A percentile compares a stretch with the other conserved stretches of the same genome.
These are phyloP conservation scores for Alcedo quadribrachys DNA, from an alignment of 2,797 vertebrate genomes.

Conservation along the genomic window DNA sequence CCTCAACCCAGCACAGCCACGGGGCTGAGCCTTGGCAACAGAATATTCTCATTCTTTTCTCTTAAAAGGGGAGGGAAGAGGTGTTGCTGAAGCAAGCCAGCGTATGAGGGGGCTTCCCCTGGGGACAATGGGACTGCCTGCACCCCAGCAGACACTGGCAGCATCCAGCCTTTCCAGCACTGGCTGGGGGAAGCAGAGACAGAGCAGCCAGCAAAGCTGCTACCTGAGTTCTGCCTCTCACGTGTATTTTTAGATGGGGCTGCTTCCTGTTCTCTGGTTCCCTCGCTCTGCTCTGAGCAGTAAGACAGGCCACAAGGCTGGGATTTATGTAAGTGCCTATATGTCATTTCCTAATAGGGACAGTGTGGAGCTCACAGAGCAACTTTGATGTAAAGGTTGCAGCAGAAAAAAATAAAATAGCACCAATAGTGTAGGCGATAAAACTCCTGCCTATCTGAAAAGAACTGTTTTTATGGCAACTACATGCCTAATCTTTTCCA, in stretches of 20 bases:
- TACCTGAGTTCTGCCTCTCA: background rate
- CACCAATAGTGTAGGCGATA: background rate
- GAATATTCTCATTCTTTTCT: background rate
- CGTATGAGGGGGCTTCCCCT: accelerated
- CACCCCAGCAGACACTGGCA: accelerated
- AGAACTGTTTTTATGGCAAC: conserved; percentile 40
- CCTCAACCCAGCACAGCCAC: too few species aligned
- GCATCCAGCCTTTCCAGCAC: background rate
- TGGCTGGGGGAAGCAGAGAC: background rate
- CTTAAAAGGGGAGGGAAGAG: background rate
- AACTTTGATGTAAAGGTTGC: conserved; percentile 46
- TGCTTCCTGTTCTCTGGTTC: background rate
- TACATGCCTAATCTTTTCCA: conserved; percentile 19
- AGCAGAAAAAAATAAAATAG: background rate
- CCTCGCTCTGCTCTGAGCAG: background rate
- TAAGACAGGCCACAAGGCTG: background rate
- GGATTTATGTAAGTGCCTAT: conserved; percentile 12
- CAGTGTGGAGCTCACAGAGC: conserved; percentile 15
- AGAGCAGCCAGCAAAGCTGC: background rate
- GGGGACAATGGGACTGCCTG: background rate
- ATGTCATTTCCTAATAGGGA: conserved; percentile 35
- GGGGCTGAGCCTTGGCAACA: too few species aligned
- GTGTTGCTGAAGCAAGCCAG: background rate
- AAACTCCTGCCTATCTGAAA: background rate
- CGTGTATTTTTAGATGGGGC: background rate